These are phyloP conservation scores for Prenolepis imparis DNA, from an alignment of 2,888 invertebrate genomes.

Conservation along the genomic window DNA sequence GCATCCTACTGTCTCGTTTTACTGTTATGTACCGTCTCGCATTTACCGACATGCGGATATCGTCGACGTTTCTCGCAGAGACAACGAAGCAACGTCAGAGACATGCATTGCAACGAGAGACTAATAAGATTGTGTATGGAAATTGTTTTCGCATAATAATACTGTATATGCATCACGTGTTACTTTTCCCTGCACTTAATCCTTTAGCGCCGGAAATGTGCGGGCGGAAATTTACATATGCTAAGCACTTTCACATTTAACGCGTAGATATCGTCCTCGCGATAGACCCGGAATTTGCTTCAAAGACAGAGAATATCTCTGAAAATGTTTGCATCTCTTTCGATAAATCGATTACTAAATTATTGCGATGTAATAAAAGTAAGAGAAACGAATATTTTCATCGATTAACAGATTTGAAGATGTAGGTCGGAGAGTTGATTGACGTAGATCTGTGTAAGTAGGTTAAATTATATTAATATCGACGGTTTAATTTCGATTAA, in stretches of 20 bases:
- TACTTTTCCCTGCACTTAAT: background rate
- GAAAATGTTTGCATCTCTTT: no score
- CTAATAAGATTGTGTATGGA: constrained; percentile 5
- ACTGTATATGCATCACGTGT: background rate
- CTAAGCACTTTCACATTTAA: background rate
- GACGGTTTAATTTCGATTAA: background rate
- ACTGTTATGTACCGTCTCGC: constrained; percentile 38
- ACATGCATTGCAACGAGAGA: background rate
- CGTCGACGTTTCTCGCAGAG: constrained; percentile 9
- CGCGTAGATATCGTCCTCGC: background rate
- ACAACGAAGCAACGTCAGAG: constrained; percentile 22
- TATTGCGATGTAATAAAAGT: background rate
- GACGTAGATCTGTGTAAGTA: background rate
- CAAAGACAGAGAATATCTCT: background rate
- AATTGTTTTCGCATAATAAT: constrained; percentile 21
- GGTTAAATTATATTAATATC: background rate
- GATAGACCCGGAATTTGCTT: background rate
- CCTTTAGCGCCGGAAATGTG: background rate
- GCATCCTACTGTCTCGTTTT: constrained; percentile 41
- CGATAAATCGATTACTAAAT: background rate
- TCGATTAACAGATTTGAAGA: background rate
- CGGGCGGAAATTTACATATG: background rate
- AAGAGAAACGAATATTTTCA: background rate
- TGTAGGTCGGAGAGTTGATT: background rate
- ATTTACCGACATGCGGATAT: constrained; percentile 34